phyloP scores from a whole-genome alignment of 64 coral and sea anemone species.

The Stichodactyla helianthus region DNA sequence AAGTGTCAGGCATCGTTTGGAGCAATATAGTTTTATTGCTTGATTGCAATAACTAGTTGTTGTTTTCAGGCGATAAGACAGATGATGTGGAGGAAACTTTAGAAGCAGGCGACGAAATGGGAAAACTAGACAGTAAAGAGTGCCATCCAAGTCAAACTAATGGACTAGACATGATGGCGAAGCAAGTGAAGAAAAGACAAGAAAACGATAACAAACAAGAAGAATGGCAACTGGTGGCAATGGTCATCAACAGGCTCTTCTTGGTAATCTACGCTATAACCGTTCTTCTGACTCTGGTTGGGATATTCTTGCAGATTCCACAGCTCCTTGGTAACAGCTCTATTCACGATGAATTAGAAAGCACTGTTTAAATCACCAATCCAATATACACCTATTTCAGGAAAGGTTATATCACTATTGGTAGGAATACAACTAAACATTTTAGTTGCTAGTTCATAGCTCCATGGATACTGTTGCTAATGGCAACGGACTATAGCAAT shows the following conservation, averaged over 20 bases:
- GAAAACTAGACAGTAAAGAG: neutral
- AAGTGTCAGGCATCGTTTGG: neutral
- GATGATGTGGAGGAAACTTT: neutral
- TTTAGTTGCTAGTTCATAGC: too few relatives aligned
- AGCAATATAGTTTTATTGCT: neutral
- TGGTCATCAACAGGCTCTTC: conserved; percentile 73
- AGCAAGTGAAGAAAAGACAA: conserved; percentile 57
- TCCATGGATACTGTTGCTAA: too few relatives aligned
- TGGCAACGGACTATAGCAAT: too few relatives aligned
- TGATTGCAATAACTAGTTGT: neutral
- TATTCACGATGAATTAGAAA: neutral
- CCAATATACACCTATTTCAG: too few relatives aligned
- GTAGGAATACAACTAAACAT: too few relatives aligned
- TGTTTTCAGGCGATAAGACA: neutral
- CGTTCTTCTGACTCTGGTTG: conserved; percentile 49
- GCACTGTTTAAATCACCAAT: neutral
- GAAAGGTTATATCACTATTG: too few relatives aligned
- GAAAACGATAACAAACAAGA: conserved; percentile 60
- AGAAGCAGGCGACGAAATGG: neutral
- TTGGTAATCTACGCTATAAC: conserved; percentile 55
- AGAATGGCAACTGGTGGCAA: conserved; percentile 90
- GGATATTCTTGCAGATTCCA: conserved; percentile 54
- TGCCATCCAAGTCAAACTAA: conserved; percentile 27
- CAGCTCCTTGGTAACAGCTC: neutral
- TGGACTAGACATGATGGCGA: conserved; percentile 70